Base-by-base conservation (phyloP, 2,113 vertebrate species). In the Petrocephalus zakoni region DNA sequence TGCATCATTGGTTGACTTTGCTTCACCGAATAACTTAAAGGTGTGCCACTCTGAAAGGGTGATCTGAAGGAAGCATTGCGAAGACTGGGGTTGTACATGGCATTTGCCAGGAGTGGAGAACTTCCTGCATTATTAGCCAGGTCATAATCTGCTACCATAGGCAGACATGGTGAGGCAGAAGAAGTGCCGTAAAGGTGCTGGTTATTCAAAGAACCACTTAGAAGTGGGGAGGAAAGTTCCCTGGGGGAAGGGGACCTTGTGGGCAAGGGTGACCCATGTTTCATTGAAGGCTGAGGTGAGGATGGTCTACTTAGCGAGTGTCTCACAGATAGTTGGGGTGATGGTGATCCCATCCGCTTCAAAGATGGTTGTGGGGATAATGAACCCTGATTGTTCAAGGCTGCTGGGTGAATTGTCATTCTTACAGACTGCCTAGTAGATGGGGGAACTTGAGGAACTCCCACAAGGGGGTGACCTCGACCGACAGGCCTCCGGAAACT, bases 401-500 rank as follows among this genome's bases (percentile, higher is more conserved):
- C 46, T 89, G 85, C 9, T 46, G 89, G 83, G 47, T 90, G 92
- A 89, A 81, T 89, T 89, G 89, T 56, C 29, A 89, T 91, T 89
- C 92, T 94, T 55, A 96, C 90, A 85, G 95, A 94, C 87, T 96
- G 96, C 75, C 94, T 93, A 22, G 92, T 89, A 61, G 90, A 89
- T 8, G 82, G 89, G 17, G 72, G 90, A 51, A 90, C 95, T 91
- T 94, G 95, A 84, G 95, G 91, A 93, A 95, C 94, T 51, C 94
- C 94, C 1, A 96, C 94, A 34, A 96, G 91, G 2, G 95, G 94
- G 13, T 95, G 96, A 5, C 95, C 96, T 91, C 95, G 93, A 4
- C 96, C 95, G 64, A 96, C 91, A 88, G 95, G 95, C 92, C 95
- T 94, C 52, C 91, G 94, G 90, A 95, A 95, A 83, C 92, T 92